These are phyloP conservation scores for Pectinophora gossypiella DNA, from an alignment of 1,140 invertebrate species.

Conservation along the genomic window DNA sequence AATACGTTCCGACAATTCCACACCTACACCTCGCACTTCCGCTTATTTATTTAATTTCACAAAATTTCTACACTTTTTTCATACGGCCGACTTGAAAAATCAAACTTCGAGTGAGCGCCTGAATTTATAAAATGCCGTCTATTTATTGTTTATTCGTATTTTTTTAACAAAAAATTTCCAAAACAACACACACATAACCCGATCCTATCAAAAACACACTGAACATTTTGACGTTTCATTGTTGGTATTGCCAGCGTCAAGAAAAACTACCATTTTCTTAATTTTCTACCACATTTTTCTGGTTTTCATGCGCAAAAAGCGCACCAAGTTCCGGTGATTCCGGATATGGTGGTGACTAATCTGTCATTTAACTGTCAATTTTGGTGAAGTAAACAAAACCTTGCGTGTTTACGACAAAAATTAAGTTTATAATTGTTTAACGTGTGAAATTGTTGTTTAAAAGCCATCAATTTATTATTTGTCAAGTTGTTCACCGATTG, in stretches of 20 bases:
- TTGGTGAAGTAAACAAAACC: background rate
- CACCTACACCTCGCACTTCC: background rate
- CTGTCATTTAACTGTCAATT: background rate
- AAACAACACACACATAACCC: background rate
- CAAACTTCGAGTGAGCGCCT: background rate
- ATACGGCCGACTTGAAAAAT: background rate
- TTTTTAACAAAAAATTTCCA: background rate
- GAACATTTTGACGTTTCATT: background rate
- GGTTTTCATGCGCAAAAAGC: background rate
- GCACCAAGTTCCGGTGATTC: background rate
- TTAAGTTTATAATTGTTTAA: background rate
- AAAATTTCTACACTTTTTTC: background rate
- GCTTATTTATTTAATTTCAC: background rate
- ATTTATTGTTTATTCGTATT: background rate
- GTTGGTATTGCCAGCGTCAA: too few species aligned
- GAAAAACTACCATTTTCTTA: too few species aligned
- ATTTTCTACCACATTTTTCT: too few species aligned
- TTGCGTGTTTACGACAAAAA: background rate
- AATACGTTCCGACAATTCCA: background rate
- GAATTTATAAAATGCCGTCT: background rate
- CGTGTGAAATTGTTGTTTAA: background rate
- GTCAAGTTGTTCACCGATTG: background rate
- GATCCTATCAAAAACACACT: background rate
- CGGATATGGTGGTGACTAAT: background rate
- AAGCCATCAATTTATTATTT: background rate